Evolutionary conservation across 2,888 invertebrate genomes (phyloP).

Genomic region (Acanthosepion lycidas): DNA sequence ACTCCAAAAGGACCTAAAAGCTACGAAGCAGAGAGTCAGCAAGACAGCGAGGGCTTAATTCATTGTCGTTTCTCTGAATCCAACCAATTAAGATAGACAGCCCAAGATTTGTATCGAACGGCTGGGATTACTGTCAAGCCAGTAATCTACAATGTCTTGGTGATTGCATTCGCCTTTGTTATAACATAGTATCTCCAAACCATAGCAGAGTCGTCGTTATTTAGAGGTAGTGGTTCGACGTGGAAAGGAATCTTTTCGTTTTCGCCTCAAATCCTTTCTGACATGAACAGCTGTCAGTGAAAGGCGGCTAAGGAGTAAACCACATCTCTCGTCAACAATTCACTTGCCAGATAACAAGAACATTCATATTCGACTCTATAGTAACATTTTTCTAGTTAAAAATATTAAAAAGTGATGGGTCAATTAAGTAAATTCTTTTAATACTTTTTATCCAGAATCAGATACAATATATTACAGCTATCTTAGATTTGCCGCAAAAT

Average conservation of each 20-base stretch:
- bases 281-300: background rate
- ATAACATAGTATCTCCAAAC: background rate
- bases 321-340: no score
- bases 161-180: background rate
- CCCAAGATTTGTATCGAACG: constrained; percentile 4
- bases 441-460: no score
- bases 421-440: no score
- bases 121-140: background rate
- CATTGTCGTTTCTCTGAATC: constrained; percentile 16
- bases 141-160: background rate
- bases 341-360: no score
- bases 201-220: background rate
- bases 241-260: background rate
- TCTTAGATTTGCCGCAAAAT: no score
- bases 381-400: no score
- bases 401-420: no score
- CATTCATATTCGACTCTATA: no score
- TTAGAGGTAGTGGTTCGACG: background rate
- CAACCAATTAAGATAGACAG: background rate
- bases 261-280: background rate
- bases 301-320: background rate
- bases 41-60: background rate
- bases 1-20: background rate
- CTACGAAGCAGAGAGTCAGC: background rate
- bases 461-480: no score